Conservation (phyloP, 2,797 vertebrate species). For the Silurus lanzhouensis region DNA sequence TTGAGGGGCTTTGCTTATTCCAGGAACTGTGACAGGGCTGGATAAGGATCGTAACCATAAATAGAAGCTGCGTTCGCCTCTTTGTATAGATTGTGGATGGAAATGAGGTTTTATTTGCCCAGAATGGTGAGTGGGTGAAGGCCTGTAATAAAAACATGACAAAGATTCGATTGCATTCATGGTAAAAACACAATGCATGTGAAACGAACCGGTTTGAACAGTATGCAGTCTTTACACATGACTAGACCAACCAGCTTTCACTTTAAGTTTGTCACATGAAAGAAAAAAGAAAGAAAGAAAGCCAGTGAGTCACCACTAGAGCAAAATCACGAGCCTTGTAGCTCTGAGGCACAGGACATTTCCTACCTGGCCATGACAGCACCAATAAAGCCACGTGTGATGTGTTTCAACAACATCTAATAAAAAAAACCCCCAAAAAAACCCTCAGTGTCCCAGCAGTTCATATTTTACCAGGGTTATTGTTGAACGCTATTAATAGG, state of each 20-base stretch:
- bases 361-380: background rate
- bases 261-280: background rate
- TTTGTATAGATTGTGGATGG: background rate
- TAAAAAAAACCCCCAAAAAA: constrained; percentile 26
- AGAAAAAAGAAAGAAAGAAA: background rate
- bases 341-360: constrained; percentile 31
- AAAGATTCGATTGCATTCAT: constrained; percentile 18
- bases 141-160: background rate
- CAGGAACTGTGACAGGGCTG: background rate
- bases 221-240: background rate
- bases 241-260: background rate
- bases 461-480: constrained; percentile 15
- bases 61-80: background rate
- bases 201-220: constrained; percentile 38
- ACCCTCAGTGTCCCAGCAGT: constrained; percentile 15
- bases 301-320: constrained; percentile 21
- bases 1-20: background rate
- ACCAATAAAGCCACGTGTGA: background rate
- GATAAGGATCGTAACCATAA: background rate
- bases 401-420: background rate
- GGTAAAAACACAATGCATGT: background rate
- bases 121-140: background rate
- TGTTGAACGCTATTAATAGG: constrained; percentile 39
- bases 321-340: background rate
- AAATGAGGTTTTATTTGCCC: background rate